Evolutionary conservation across 2,113 vertebrate genomes (phyloP).

Genomic region (Forbesichthys agassizii): DNA sequence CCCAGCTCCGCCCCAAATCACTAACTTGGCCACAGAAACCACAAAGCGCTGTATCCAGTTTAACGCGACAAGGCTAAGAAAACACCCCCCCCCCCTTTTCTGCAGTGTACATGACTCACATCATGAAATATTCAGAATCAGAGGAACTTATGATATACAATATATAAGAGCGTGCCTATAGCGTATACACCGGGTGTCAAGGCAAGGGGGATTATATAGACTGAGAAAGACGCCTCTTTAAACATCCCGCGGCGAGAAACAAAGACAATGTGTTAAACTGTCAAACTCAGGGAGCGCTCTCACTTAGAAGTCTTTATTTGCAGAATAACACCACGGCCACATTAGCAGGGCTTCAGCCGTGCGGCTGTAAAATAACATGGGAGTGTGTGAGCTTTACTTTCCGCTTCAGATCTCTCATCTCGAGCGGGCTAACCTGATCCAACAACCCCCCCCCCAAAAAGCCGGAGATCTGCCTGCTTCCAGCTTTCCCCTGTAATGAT

Average conservation of each 20-base stretch:
- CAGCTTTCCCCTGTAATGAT: conserved; percentile 78
- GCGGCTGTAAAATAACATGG: neutral
- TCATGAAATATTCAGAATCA: conserved; percentile 65
- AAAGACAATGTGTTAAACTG: too few relatives aligned
- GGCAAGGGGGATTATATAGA: neutral
- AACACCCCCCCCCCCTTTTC: conserved; percentile 36
- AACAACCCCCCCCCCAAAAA: conserved; percentile 57
- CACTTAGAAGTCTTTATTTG: too few relatives aligned
- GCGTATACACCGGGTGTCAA: neutral
- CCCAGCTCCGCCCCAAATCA: conserved; percentile 34
- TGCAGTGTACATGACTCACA: conserved; percentile 29
- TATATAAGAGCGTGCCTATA: conserved; percentile 21
- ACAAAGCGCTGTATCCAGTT: conserved; percentile 55
- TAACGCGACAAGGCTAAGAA: conserved; percentile 47
- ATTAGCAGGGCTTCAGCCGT: neutral
- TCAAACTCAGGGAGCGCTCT: too few relatives aligned
- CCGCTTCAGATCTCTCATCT: conserved; percentile 74
- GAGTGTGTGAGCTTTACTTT: conserved; percentile 24
- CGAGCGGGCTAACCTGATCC: conserved; percentile 73
- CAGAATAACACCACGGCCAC: too few relatives aligned
- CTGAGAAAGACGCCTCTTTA: too few relatives aligned
- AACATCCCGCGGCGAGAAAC: too few relatives aligned
- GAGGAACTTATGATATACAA: conserved; percentile 7
- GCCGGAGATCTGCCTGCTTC: conserved; percentile 75
- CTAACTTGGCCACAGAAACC: conserved; percentile 57